Base-by-base conservation (phyloP, 1,140 invertebrate species). In the Thrips palmi region DNA sequence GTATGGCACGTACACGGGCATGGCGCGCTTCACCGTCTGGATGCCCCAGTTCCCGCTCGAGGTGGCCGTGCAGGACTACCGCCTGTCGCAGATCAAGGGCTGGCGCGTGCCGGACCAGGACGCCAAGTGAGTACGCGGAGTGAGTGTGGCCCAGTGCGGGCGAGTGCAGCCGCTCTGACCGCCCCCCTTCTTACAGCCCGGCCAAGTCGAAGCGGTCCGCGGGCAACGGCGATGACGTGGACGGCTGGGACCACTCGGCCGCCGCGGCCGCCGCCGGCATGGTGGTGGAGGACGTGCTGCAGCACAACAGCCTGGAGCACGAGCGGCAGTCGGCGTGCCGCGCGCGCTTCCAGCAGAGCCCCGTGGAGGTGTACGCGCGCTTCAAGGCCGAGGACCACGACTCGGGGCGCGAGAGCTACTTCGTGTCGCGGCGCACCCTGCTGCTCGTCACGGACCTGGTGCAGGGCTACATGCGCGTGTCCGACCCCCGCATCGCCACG, bases 21-120 rank as follows among this genome's bases (percentile, higher is more conserved):
- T 84, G 27, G 81, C 87, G 1, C 68, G 75, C 42, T 88, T 97
- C 54, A 84, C 79, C 6, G 88, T 97, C 0, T 97, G 92, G 92
- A 91, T 93, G 73, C 91, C 92, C 0, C 87, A 93, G 54, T 77
- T 92, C 48, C 85, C 87, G 0, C 59, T 97, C 27, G 86, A 91
- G 50, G 74, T 97, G 12, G 74, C 79, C 40, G 74, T 96, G 1
- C 72, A 76, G 2, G 91, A 97, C 58, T 71, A 75, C 31, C 71
- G 84, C 42, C 67, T 97, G 7, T 92, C 84, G 30, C 86, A 92
- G 57, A 77, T 97, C 41, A 88, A 89, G 61, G 73, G 73, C 15
- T 76, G 72, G 72, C 79, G 80, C 56, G 77, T 89, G 22, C 77
- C 82, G n/a, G 77, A 82, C 49, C 76, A 76, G 38, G 64, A 70